Evolutionary conservation across 2,888 invertebrate species (phyloP).

Genomic region (Cheiracanthium punctorium): DNA sequence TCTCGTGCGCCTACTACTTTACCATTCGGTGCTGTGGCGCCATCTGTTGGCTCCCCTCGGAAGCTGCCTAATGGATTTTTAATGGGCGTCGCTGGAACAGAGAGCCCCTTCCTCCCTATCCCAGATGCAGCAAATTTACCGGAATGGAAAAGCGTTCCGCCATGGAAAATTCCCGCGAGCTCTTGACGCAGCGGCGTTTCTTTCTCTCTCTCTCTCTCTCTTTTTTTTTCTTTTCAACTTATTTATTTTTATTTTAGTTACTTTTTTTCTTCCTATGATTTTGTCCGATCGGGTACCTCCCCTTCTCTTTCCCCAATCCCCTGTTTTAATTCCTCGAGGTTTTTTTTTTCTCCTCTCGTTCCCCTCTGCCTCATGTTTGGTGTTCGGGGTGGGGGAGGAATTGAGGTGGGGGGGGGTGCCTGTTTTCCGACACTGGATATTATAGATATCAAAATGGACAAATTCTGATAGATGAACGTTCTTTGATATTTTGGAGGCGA

Average conservation of each 20-base stretch:
- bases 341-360: background rate
- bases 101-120: background rate
- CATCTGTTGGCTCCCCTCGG: constrained; percentile 41
- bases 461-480: no score
- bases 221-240: background rate
- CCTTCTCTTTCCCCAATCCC: background rate
- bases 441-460: no score
- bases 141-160: constrained; percentile 29
- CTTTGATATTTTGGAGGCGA: no score
- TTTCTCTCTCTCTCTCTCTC: background rate
- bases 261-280: background rate
- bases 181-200: background rate
- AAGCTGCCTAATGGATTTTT: constrained; percentile 65
- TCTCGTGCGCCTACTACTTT: background rate
- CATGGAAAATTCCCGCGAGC: constrained; percentile 2
- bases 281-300: background rate
- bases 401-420: no score
- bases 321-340: background rate
- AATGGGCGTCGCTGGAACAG: constrained; percentile 43
- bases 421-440: no score
- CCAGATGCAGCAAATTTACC: constrained; percentile 39
- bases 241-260: background rate
- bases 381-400: no score
- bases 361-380: no score
- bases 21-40: constrained; percentile 41